phyloP scores from a whole-genome alignment of 2,797 vertebrate genomes.

The Phoebastria nigripes region DNA sequence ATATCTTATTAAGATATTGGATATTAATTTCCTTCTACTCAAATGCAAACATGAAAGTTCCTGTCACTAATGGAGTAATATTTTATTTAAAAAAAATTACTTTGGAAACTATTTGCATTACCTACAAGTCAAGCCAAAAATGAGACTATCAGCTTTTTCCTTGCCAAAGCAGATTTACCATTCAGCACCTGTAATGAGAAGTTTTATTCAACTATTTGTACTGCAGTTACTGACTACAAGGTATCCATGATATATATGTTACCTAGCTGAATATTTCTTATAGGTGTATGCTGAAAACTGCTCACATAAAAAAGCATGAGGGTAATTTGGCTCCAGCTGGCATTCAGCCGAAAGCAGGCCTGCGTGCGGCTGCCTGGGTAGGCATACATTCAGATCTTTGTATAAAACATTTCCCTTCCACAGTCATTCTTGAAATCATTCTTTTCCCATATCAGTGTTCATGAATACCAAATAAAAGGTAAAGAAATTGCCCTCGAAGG shows the following conservation, averaged over 20 bases:
- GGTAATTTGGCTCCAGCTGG: neutral
- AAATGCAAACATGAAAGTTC: neutral
- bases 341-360: neutral
- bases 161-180: neutral
- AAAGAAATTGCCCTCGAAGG: neutral
- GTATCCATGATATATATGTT: neutral
- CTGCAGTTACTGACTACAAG: neutral
- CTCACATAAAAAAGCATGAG: neutral
- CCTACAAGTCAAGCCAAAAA: neutral
- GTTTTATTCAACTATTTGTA: neutral
- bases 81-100: neutral
- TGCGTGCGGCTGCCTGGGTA: neutral
- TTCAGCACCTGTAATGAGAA: neutral
- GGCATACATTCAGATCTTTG: neutral
- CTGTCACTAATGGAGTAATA: neutral
- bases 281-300: neutral
- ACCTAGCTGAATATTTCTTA: neutral
- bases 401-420: neutral
- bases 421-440: neutral
- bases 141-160: neutral
- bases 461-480: constrained; percentile 15
- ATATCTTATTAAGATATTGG: neutral
- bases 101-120: neutral
- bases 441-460: neutral
- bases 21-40: neutral